Evolutionary conservation across 2,888 invertebrate genomes (phyloP), one percentile per base, ranked within the genome.

Genomic region (Drosophila atripex): DNA sequence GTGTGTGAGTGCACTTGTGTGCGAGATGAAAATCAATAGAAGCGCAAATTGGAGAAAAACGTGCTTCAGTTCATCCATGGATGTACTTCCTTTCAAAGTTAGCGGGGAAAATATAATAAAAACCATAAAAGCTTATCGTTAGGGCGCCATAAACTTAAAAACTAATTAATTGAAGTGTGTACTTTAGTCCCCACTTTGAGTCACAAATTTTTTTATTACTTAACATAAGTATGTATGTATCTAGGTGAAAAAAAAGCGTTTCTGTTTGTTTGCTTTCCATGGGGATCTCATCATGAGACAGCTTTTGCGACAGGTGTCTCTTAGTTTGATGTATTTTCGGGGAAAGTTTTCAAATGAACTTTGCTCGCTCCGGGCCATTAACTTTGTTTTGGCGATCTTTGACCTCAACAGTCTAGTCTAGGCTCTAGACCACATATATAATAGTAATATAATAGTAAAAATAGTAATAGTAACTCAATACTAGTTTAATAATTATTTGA

Each of bases 131-230:
- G 21, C 54, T 71, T 72, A 65, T 77, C 69, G n/a, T 12, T 38
- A 11, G 6, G 38, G 23, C 9, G 28, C 43, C 61, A 77, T 77
- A 76, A 80, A 77, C 57, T 41, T 57, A 56, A 68, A 77, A 78
- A 73, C 47, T 60, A 78, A 72, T 73, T 80, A 58, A 69, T 38
- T 55, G 1, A 53, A 50, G 30, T 25, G 18, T 68, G 75, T 32
- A 80, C 82, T 80, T 78, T 75, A 70, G 41, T 18, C 83, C 50
- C 49, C 28, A 18, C 35, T 47, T 47, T 65, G 51, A 59, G 32
- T 52, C 49, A 59, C 39, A 49, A 55, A 35, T 21, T 23, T n/a
- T 21, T 16, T 41, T 16, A n/a, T 14, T 39, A 16, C 39, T 18
- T 41, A 41, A 41, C 39, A 41, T 41, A 41, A 2, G 11, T 16